Base-by-base conservation (phyloP, 2,888 invertebrate genomes). In the Biston betularia region DNA sequence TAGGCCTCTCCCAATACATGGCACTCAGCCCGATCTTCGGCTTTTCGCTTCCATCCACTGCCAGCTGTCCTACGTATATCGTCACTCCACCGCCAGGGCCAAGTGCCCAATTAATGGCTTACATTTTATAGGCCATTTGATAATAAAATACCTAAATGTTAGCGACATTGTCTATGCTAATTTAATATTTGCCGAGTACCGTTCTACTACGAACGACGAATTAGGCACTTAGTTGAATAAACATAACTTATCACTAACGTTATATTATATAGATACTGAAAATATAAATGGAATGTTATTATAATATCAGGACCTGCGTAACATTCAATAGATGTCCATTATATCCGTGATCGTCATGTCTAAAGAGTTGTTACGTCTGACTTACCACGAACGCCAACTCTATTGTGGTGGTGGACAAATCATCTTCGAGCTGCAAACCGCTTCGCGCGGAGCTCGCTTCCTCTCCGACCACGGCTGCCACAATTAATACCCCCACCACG, bases 321-420 rank as follows among this genome's bases (percentile, higher is more conserved):
- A 55, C 34, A 52, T 69, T 55, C 40, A 60, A 57, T 56, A 12
- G 46, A 38, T 46, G 46, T 50, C 12, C 64, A 73, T 64, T 53
- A 6, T 9, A 54, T 38, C 24, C 69, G 72, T 73, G 80, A 81
- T 79, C 74, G 44, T 45, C 65, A 60, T 68, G 70, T 54, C 35
- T 65, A 78, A 72, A 74, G 70, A 62, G 65, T 72, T 67, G 54
- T 63, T 24, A 24, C 24, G 38, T 8, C 9, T 38, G 65, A 88
- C 90, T 73, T 90, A 93, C 93, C 92, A 82, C 88, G 83, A 89
- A 91, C 65, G 86, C 86, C 71, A 84, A 81, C 70, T 88, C 68
- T 71, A 89, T 68, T 14, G 90, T 86, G 45, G 92, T 89, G 65
- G 85, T 72, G 10, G 78, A 78, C 68, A 89, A 70, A 68, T 83